phyloP scores from a whole-genome alignment of 2,888 invertebrate genomes.

The Melanophora roralis region DNA sequence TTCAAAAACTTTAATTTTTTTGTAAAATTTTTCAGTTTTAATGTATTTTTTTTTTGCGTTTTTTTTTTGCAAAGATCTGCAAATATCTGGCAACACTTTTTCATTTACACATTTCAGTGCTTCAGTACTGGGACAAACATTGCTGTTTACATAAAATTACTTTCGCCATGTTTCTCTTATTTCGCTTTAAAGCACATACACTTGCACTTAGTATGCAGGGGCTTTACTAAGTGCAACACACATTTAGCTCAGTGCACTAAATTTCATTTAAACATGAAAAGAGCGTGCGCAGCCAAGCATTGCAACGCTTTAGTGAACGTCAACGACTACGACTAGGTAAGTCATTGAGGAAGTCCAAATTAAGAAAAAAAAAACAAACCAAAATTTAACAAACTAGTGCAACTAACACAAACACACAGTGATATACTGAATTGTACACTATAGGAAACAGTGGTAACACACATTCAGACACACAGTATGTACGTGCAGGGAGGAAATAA shows the following conservation, averaged over 20 bases:
- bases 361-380: neutral
- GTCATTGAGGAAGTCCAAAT: conserved; percentile 47
- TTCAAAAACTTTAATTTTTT: too few relatives aligned
- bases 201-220: neutral
- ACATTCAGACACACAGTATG: neutral
- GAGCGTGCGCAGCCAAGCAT: conserved; percentile 52
- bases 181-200: neutral
- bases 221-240: conserved; percentile 4
- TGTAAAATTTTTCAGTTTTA: too few relatives aligned
- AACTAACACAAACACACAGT: neutral
- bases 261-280: conserved; percentile 8
- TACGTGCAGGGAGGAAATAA: conserved; percentile 1
- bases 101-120: neutral
- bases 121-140: neutral
- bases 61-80: too few relatives aligned
- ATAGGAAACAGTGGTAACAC: conserved; percentile 33
- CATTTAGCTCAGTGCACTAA: conserved; percentile 14
- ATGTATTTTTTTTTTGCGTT: too few relatives aligned
- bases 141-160: conserved; percentile 15
- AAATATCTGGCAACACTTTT: neutral
- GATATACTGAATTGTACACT: neutral
- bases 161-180: conserved; percentile 40
- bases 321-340: conserved; percentile 1
- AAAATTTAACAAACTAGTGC: neutral
- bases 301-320: neutral